phyloP scores from a whole-genome alignment of 2,113 vertebrate species.

The Neotragus pygmaeus region DNA sequence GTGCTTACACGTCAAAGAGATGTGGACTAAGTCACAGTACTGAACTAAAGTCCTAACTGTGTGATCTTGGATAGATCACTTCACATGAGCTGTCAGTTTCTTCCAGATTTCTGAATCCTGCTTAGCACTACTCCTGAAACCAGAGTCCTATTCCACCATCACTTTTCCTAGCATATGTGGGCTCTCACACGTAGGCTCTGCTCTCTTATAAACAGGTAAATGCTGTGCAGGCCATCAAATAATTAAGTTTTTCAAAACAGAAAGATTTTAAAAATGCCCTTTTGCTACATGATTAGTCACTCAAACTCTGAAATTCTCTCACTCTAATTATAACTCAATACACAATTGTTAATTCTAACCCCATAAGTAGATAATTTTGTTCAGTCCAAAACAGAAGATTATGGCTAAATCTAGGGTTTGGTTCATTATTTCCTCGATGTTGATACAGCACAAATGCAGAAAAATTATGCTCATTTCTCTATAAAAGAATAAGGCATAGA shows the following conservation, averaged over 20 bases:
- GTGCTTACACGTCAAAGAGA: background rate
- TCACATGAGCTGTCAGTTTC: background rate
- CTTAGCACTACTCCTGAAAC: background rate
- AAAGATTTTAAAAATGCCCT: background rate
- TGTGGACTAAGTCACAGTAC: background rate
- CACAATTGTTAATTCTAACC: conserved; percentile 42
- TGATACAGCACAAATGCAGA: background rate
- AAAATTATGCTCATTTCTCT: background rate
- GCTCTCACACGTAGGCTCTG: background rate
- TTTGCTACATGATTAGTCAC: background rate
- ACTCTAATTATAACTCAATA: background rate
- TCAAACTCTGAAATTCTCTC: background rate
- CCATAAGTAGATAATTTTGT: background rate
- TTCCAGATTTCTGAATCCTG: background rate
- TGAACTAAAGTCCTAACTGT: background rate
- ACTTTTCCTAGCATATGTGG: background rate
- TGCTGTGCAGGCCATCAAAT: background rate
- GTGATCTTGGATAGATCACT: background rate
- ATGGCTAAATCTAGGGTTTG: conserved; percentile 37
- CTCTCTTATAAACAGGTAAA: background rate
- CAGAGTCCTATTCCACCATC: background rate
- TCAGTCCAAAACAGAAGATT: conserved; percentile 31
- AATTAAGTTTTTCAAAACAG: background rate
- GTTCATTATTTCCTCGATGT: background rate
- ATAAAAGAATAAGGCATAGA: background rate